These are phyloP conservation scores for Eidolon helvum DNA, from an alignment of 2,113 vertebrate species.

Conservation along the genomic window DNA sequence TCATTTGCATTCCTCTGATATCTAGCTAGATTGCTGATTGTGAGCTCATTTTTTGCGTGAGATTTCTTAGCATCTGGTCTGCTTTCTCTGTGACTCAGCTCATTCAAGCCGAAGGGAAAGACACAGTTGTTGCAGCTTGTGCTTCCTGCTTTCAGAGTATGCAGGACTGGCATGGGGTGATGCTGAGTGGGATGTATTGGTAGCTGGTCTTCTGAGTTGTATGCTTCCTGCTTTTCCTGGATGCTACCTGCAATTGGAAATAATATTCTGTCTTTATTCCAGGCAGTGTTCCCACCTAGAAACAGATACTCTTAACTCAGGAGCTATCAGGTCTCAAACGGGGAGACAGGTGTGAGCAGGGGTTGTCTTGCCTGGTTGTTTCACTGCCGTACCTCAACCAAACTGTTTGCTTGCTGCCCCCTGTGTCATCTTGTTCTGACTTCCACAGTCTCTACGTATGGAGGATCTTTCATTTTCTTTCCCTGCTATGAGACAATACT, in stretches of 20 bases:
- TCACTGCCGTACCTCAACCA: background rate
- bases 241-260: background rate
- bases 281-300: background rate
- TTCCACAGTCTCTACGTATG: background rate
- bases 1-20: background rate
- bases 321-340: background rate
- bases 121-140: background rate
- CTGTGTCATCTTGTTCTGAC: background rate
- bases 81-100: background rate
- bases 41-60: background rate
- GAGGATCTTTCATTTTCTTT: background rate
- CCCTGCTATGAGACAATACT: background rate
- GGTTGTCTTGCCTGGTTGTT: background rate
- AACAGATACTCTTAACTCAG: background rate
- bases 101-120: background rate
- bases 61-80: background rate
- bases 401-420: background rate
- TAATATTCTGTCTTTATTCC: background rate
- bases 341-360: background rate
- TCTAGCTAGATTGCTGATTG: background rate
- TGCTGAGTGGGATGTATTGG: background rate
- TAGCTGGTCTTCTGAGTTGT: background rate
- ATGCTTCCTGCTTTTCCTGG: background rate
- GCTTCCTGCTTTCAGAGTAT: background rate
- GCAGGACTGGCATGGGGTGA: background rate